Evolutionary conservation across 1,140 invertebrate genomes (phyloP).

Genomic region (Drosophila punjabiensis): DNA sequence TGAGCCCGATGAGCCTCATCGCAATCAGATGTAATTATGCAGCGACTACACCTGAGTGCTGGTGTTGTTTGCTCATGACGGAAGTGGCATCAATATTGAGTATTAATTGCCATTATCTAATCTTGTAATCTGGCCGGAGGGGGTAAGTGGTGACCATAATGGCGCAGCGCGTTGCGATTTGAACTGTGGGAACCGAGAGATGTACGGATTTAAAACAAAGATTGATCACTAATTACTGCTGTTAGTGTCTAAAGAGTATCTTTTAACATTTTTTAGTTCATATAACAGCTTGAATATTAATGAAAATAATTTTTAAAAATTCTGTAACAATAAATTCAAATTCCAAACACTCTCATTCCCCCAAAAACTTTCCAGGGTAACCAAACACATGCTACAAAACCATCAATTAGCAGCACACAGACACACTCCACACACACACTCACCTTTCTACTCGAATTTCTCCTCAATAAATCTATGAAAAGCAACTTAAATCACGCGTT

Average conservation of each 20-base stretch:
- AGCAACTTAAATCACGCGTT: conserved; percentile 47
- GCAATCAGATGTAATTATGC: conserved; percentile 78
- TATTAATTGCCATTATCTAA: conserved; percentile 72
- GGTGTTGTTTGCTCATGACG: conserved; percentile 57
- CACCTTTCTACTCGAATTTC: conserved; percentile 48
- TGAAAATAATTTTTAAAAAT: neutral
- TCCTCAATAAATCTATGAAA: conserved; percentile 31
- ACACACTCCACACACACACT: neutral
- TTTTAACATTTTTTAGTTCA: neutral
- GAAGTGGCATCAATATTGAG: conserved; percentile 66
- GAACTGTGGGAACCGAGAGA: conserved; percentile 23
- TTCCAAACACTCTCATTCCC: neutral
- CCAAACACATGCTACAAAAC: conserved; percentile 43
- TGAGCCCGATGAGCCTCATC: conserved; percentile 12
- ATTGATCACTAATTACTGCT: conserved; percentile 21
- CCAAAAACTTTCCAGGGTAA: conserved; percentile 2
- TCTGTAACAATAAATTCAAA: no score
- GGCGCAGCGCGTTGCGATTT: conserved; percentile 16
- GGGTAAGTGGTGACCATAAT: conserved; percentile 10
- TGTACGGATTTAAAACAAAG: conserved; percentile 6
- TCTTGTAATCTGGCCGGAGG: conserved; percentile 37
- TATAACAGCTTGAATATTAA: neutral
- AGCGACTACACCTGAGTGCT: conserved; percentile 26
- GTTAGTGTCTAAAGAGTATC: neutral
- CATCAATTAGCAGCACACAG: conserved; percentile 41